Conservation (phyloP, 2,888 invertebrate genomes). For the Colletes collaris region DNA sequence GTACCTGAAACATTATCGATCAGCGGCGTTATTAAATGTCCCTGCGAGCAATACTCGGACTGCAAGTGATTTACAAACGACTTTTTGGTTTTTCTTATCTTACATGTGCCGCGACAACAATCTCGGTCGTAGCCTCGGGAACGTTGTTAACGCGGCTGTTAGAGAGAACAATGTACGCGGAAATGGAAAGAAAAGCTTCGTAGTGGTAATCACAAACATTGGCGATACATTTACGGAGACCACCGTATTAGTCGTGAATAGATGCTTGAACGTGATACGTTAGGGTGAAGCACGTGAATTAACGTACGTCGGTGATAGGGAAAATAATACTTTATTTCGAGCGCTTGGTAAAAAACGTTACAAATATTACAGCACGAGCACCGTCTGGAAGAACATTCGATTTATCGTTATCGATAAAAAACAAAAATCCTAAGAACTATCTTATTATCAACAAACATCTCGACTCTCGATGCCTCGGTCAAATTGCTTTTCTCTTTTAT, state of each 20-base stretch:
- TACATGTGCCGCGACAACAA: conserved; percentile 1
- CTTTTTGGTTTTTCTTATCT: conserved; percentile 18
- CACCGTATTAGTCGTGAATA: conserved; percentile 24
- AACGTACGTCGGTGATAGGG: neutral
- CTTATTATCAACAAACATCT: no score
- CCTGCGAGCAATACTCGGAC: conserved; percentile 3
- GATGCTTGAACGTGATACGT: conserved; percentile 19
- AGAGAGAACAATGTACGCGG: neutral
- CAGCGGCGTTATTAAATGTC: conserved; percentile 40
- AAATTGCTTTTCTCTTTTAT: no score
- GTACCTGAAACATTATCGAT: conserved; percentile 79
- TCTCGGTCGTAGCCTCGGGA: conserved; percentile 5
- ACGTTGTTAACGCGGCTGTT: conserved; percentile 29
- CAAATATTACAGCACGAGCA: neutral
- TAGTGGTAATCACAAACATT: conserved; percentile 39
- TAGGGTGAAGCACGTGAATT: conserved; percentile 21
- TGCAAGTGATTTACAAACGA: conserved; percentile 23
- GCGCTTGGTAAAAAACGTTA: neutral
- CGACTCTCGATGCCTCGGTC: no score
- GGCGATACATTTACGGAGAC: conserved; percentile 10
- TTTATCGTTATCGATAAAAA: no score
- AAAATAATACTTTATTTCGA: conserved; percentile 38
- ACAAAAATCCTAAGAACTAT: no score
- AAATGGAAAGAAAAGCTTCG: neutral
- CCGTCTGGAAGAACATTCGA: neutral